Percentiles rank a stretch among this genome's conserved stretches.
Conservation (phyloP, 2,797 vertebrate species). For the Coilia nasus region DNA sequence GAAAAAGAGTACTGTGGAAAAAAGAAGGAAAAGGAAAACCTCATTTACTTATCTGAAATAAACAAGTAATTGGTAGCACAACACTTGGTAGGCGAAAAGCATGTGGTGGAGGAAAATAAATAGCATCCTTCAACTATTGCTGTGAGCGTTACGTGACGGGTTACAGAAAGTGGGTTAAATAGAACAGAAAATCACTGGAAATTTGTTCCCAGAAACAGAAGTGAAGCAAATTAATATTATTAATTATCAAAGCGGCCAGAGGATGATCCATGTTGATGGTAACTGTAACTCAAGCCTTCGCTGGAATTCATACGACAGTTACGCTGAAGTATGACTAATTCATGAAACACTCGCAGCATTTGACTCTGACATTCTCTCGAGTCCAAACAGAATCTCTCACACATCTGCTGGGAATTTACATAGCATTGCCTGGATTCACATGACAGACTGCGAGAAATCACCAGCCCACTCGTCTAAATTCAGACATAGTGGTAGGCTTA, state of each 20-base stretch:
- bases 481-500: neutral
- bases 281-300: slow-evolving; percentile 20
- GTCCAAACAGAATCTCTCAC: slow-evolving; percentile 41
- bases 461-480: slow-evolving; percentile 35
- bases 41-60: neutral
- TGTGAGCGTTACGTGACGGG: neutral
- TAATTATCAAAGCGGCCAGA: neutral
- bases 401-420: slow-evolving; percentile 37
- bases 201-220: neutral
- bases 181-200: neutral
- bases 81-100: neutral
- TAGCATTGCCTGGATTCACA: slow-evolving; percentile 30
- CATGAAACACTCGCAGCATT: slow-evolving; percentile 24
- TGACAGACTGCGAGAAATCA: slow-evolving; percentile 33
- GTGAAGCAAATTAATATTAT: neutral
- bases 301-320: slow-evolving; percentile 31
- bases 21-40: neutral
- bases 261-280: slow-evolving; percentile 23
- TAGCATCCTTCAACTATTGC: neutral
- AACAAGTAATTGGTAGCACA: neutral
- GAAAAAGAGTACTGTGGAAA: no score
- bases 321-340: slow-evolving; percentile 38
- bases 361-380: slow-evolving; percentile 32
- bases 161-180: neutral
- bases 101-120: neutral